Evolutionary conservation across 2,113 vertebrate species (phyloP).

Genomic region (Gracilinanus agilis): DNA sequence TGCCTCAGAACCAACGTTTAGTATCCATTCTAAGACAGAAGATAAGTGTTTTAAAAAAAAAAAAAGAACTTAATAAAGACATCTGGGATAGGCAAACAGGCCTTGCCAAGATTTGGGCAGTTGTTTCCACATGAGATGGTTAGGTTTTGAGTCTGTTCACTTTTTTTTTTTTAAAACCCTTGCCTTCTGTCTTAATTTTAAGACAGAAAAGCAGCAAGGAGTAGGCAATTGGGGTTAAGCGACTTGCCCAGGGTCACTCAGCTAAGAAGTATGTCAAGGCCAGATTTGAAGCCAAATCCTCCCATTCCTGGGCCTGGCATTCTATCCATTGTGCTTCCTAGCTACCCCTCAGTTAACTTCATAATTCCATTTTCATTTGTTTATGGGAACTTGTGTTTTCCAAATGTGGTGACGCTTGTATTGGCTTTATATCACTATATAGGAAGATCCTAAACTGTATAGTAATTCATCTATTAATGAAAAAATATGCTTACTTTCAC

Average conservation of each 20-base stretch:
- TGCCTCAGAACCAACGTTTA: too few relatives aligned
- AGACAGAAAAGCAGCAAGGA: too few relatives aligned
- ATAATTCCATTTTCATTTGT: conserved; percentile 2
- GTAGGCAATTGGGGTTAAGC: too few relatives aligned
- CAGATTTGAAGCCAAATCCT: too few relatives aligned
- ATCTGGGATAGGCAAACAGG: conserved; percentile 46
- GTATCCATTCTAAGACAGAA: too few relatives aligned
- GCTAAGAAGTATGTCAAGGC: too few relatives aligned
- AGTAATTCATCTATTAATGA: not conserved
- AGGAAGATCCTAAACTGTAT: not conserved
- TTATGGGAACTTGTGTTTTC: not conserved
- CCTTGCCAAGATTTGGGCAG: not conserved
- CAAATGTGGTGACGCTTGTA: not conserved
- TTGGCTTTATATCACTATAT: not conserved
- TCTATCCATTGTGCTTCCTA: too few relatives aligned
- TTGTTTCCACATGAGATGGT: not conserved
- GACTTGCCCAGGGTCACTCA: too few relatives aligned
- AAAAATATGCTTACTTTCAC: not conserved
- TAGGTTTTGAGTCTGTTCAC: not conserved
- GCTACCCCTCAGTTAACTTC: conserved; percentile 48
- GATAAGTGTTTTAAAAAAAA: too few relatives aligned
- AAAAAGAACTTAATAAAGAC: conserved; percentile 53
- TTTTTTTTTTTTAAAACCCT: too few relatives aligned
- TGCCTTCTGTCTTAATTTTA: too few relatives aligned
- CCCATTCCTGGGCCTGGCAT: too few relatives aligned